phyloP scores from a whole-genome alignment of 2,888 invertebrate genomes.

The Amorpha juglandis region DNA sequence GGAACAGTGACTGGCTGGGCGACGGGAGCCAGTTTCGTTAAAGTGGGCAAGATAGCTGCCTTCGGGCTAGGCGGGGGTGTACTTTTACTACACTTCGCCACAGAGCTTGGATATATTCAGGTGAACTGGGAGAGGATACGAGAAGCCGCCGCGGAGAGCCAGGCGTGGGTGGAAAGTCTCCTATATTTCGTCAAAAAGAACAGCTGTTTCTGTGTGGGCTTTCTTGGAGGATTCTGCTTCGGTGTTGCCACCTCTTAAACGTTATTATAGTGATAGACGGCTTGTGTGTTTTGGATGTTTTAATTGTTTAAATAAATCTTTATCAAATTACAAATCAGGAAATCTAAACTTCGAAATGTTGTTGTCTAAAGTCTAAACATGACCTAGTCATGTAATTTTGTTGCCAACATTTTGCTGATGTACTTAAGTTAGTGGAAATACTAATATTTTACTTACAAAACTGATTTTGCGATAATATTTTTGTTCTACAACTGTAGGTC shows the following conservation, averaged over 20 bases:
- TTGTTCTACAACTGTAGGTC: too few relatives aligned
- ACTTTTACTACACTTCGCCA: conserved; percentile 93
- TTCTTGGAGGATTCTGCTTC: conserved; percentile 93
- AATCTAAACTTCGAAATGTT: too few relatives aligned
- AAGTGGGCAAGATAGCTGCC: conserved; percentile 94
- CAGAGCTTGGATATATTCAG: conserved; percentile 93
- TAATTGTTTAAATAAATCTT: background rate
- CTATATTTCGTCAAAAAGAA: conserved; percentile 86
- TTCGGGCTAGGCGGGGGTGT: conserved; percentile 95
- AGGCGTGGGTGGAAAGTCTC: conserved; percentile 89
- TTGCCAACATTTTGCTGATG: too few relatives aligned
- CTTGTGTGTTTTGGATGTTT: background rate
- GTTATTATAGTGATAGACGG: background rate
- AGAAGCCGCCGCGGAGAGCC: conserved; percentile 89
- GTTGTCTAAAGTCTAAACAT: too few relatives aligned
- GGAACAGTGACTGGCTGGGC: conserved; percentile 83
- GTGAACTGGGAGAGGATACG: conserved; percentile 94
- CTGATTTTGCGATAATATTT: too few relatives aligned
- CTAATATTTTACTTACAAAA: too few relatives aligned
- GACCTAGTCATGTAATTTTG: too few relatives aligned
- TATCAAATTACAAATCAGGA: too few relatives aligned
- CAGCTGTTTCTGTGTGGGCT: conserved; percentile 89
- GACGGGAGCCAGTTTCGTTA: conserved; percentile 90
- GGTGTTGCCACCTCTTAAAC: conserved; percentile 88
- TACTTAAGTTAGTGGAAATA: too few relatives aligned